phyloP scores from a whole-genome alignment of 2,113 vertebrate species.

The Uria lomvia region DNA sequence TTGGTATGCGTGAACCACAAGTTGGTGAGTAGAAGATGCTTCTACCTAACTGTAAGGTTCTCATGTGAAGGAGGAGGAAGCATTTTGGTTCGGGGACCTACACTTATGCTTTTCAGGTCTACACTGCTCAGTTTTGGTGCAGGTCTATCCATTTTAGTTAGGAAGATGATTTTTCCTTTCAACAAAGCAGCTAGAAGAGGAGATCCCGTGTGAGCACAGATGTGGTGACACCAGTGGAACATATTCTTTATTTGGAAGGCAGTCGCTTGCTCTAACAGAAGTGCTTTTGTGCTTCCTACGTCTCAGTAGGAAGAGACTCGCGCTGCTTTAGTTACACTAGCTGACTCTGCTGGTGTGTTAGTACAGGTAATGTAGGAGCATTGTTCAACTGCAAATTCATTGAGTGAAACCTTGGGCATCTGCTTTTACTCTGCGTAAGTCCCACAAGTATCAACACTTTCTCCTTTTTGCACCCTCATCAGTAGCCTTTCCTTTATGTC shows the following conservation, averaged over 20 bases:
- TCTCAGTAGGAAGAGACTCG: not conserved
- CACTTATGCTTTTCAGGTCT: not conserved
- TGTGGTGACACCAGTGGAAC: not conserved
- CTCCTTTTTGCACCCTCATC: not conserved
- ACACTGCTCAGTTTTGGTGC: fast-evolving
- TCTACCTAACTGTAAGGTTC: not conserved
- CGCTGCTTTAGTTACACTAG: not conserved
- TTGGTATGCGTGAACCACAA: not conserved
- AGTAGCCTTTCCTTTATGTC: not conserved
- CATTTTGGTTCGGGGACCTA: not conserved
- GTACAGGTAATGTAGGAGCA: not conserved
- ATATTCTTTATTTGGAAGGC: not conserved
- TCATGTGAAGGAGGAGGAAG: not conserved
- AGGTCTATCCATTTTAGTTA: fast-evolving
- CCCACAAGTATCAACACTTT: not conserved
- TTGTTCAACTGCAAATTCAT: not conserved
- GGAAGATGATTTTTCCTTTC: not conserved
- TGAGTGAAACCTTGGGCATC: not conserved
- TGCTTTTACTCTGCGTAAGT: not conserved
- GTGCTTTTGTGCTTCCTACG: not conserved
- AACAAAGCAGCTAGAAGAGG: not conserved
- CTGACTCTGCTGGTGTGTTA: not conserved
- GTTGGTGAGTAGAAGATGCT: not conserved
- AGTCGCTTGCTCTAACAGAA: not conserved
- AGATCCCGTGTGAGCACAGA: not conserved